Evolutionary conservation across 2,797 vertebrate species (phyloP).

Genomic region (Schizothorax lantsangensis): DNA sequence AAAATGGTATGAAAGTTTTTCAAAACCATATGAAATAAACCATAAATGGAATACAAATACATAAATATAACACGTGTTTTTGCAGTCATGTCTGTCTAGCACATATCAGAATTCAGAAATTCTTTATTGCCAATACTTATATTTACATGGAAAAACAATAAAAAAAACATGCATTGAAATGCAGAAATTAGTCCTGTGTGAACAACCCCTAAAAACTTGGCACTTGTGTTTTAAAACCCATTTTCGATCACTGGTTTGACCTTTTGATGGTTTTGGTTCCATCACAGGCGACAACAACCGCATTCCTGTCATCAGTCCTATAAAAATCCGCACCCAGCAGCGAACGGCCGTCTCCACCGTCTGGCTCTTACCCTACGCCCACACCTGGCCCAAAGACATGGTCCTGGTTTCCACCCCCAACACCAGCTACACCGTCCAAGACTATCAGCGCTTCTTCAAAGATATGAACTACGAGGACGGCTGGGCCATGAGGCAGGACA

Average conservation of each 20-base stretch:
- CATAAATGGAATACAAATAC: background rate
- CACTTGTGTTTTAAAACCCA: background rate
- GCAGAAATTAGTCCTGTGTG: background rate
- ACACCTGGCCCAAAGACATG: constrained; percentile 87
- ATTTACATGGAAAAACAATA: background rate
- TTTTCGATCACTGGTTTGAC: background rate
- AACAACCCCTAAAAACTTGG: background rate
- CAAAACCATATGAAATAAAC: background rate
- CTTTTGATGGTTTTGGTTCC: background rate
- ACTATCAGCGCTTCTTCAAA: constrained; percentile 86
- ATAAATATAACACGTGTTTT: background rate
- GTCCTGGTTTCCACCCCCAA: constrained; percentile 86
- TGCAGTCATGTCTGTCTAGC: background rate
- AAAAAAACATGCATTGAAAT: background rate
- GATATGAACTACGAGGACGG: constrained; percentile 90
- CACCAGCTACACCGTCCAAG: constrained; percentile 88
- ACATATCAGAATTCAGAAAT: background rate
- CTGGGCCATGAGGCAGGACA: constrained; percentile 93
- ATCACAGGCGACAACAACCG: constrained; percentile 91
- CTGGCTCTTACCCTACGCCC: constrained; percentile 93
- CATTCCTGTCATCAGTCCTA: constrained; percentile 90
- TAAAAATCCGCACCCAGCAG: constrained; percentile 94
- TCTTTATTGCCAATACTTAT: no score
- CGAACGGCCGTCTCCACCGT: constrained; percentile 90
- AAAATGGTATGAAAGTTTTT: background rate